Evolutionary conservation across 2,888 invertebrate genomes (phyloP), one percentile per base, ranked within the genome.

Genomic region (Psylliodes chrysocephalus): DNA sequence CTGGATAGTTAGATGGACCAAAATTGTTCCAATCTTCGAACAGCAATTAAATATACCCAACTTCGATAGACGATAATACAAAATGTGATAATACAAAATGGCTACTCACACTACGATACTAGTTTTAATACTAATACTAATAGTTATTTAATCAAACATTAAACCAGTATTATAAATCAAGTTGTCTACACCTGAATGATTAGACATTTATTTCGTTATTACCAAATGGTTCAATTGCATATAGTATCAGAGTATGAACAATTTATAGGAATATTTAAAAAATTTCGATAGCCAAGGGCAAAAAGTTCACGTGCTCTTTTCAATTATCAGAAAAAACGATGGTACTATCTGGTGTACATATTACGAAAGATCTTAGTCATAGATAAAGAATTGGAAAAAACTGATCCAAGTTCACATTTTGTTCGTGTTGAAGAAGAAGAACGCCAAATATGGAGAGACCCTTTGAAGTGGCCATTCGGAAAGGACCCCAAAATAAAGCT

Each of bases 271-370:
- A 71, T 87, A 86, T 73, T 84, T 87, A 35, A 81, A 86, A 65
- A 79, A 81, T n/a, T 82, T 90, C 38, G 83, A 86, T 57, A 65
- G 75, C 0, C 78, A 83, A 22, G 83, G 84, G 4, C 76, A 81
- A 42, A 69, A 79, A 19, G 79, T 86, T 30, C 81, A 87, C 68
- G 83, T 91, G 51, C 86, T 88, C 72, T 93, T 90, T 77, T 87
- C 86, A 70, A 92, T 92, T 17, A 84, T 86, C 28, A 89, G 90
- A 80, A 78, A 86, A 54, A 79, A 85, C 0, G 82, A 85, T 71
- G 94, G 94, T 0, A 81, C 86, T 59, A 95, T 94, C 80, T 96
- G 96, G 96, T 96, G 96, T 77, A 89, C 91, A 0, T 96, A 96
- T 80, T 96, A 96, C 81, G 90, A 91, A 7, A 86, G 86, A 84